Base-by-base conservation (phyloP, 2,113 vertebrate species). In the Ameiurus melas region DNA sequence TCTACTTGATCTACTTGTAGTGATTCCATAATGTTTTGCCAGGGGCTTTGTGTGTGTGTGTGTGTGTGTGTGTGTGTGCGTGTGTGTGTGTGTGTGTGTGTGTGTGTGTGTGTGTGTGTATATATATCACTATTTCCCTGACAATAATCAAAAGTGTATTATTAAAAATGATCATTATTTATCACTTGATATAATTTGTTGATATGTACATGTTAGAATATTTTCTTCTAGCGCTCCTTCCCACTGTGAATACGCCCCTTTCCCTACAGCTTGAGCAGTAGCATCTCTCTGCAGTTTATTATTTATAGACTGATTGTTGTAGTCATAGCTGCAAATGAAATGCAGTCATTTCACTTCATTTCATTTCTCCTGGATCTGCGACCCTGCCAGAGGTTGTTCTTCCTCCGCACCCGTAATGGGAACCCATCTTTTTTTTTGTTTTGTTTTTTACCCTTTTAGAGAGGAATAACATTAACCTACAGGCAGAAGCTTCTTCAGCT, bases 261-360 rank as follows among this genome's bases (percentile, higher is more conserved):
- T 79, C 88, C 80, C 88, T 87, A 94, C 94, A 94, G 95, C 94
- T 95, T 92, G 94, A 95, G 92, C 94, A 92, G 91, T 93, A 93
- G 90, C 91, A 87, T 88, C 89, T 89, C 89, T 89, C 20, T 43
- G 90, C 92, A 91, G 91, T 94, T 95, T 90, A 87, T 88, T 80
- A 90, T 89, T 73, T 79, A 92, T 68, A 89, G 57, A 33, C 39
- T 89, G 91, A 93, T 88, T 91, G 91, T 94, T 95, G 94, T 95
- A 91, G 93, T 95, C 95, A 95, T 64, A 58, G 94, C 94, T 95
- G 95, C 94, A 90, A 90, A 91, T 89, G 88, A 88, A 90, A 88
- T 88, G 90, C 90, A 91, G 86, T 83, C 68, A 87, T 88, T 78
- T 73, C 25, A 77, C 84, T 55, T 68, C n/a, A 43, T 73, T 78